Evolutionary conservation across 2,113 vertebrate genomes (phyloP).

Genomic region (Sturnus vulgaris): DNA sequence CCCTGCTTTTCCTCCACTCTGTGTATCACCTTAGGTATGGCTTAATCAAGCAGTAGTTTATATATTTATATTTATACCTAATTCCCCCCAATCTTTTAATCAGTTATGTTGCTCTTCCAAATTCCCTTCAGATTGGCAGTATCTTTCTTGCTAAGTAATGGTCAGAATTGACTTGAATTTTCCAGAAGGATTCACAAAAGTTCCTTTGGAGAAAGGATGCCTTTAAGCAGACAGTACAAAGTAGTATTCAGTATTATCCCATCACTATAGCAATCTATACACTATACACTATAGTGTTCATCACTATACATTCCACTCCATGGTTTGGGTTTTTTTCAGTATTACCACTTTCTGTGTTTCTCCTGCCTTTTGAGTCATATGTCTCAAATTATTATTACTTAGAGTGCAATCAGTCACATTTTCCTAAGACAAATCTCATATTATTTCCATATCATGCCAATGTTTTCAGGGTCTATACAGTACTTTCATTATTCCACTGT

Average conservation of each 20-base stretch:
- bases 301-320: neutral
- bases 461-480: neutral
- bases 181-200: neutral
- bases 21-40: neutral
- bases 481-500: neutral
- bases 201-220: neutral
- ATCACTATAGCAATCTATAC: neutral
- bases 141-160: neutral
- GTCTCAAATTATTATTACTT: neutral
- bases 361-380: neutral
- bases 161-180: neutral
- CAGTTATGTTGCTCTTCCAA: neutral
- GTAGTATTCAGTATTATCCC: neutral
- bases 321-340: neutral
- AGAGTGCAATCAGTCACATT: neutral
- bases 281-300: too few species aligned
- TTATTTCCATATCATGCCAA: neutral
- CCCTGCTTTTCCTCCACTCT: neutral
- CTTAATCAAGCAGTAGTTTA: neutral
- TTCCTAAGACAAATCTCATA: neutral
- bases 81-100: neutral
- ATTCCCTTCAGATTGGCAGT: neutral
- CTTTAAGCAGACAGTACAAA: neutral
- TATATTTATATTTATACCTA: neutral
- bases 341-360: neutral